A percentile compares a stretch with the other conserved stretches of the same genome.
Conservation (phyloP, 2,797 vertebrate genomes). For the Menidia menidia region DNA sequence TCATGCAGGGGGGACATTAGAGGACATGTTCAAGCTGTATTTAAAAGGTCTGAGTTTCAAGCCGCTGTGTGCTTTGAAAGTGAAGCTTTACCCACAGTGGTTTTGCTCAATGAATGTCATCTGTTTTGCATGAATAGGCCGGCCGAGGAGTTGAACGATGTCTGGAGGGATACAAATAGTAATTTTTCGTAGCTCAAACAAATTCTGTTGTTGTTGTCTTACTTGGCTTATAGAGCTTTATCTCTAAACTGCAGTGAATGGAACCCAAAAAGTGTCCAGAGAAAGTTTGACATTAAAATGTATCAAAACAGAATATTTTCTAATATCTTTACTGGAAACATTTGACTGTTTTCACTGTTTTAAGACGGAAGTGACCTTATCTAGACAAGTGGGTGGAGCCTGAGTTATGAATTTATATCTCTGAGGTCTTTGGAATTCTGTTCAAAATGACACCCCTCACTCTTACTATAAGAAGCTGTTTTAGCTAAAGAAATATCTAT, state of each 20-base stretch:
- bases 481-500: too few relatives aligned
- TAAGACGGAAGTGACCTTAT: not conserved
- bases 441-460: too few relatives aligned
- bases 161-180: not conserved
- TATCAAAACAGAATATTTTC: not conserved
- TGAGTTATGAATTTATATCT: too few relatives aligned
- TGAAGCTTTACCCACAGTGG: slow-evolving; percentile 1
- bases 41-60: slow-evolving; percentile 41
- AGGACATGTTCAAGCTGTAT: not conserved
- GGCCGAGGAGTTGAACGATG: not conserved
- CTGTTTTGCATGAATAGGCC: not conserved
- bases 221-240: not conserved
- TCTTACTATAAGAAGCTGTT: too few relatives aligned
- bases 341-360: not conserved
- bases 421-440: too few relatives aligned
- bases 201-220: not conserved
- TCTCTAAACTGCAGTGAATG: too few relatives aligned
- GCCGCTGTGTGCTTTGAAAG: not conserved
- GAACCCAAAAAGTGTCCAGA: too few relatives aligned
- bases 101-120: slow-evolving; percentile 3
- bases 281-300: too few relatives aligned
- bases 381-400: not conserved
- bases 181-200: slow-evolving; percentile 4
- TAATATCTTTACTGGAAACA: too few relatives aligned
- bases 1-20: slow-evolving; percentile 26